Evolutionary conservation across 2,888 invertebrate genomes (phyloP), one percentile per base, ranked within the genome.

Genomic region (Melanchra persicariae): DNA sequence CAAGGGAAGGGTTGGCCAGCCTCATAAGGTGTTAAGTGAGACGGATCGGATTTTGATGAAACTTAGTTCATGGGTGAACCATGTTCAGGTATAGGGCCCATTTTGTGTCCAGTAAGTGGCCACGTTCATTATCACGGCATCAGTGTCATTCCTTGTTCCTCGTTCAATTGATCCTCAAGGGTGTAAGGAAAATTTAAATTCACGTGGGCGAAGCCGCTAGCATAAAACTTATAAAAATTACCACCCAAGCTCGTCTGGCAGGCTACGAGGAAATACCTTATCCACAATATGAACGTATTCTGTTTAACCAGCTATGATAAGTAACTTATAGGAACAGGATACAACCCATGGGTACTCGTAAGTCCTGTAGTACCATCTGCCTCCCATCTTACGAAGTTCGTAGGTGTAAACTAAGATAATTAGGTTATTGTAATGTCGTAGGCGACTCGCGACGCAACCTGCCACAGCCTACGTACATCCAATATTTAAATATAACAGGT

Each of bases 401-500:
- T 78, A 74, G 74, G 78, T 78, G 78, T 78, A 15, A 73, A 58
- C 22, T 30, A 22, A 54, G 65, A 78, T 12, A 78, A 78, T 78
- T 78, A 62, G 70, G 78, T 78, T 78, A 78, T 65, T 59, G 45
- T 78, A 54, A 74, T 65, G 59, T 54, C 65, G 78, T 78, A 78
- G 77, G 78, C 78, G 78, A 70, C n/a, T n/a, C n/a, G n/a, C n/a
- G n/a, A n/a, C 60, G 45, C 12, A 65, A 70, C 78, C 70, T 65
- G 74, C 57, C 54, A 45, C 77, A 17, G 34, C 77, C 78, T 74
- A 78, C 78, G 74, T 77, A 51, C 47, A 54, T 51, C 55, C 19
- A 60, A 73, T 73, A 77, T 77, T 73, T 77, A 68, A 77, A 77
- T 77, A 57, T 52, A 77, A 77, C 77, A 52, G 68, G 77, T 77